A percentile compares a stretch with the other conserved stretches of the same genome.
phyloP scores from a whole-genome alignment of 1,140 invertebrate species.

The Mercenaria mercenaria region DNA sequence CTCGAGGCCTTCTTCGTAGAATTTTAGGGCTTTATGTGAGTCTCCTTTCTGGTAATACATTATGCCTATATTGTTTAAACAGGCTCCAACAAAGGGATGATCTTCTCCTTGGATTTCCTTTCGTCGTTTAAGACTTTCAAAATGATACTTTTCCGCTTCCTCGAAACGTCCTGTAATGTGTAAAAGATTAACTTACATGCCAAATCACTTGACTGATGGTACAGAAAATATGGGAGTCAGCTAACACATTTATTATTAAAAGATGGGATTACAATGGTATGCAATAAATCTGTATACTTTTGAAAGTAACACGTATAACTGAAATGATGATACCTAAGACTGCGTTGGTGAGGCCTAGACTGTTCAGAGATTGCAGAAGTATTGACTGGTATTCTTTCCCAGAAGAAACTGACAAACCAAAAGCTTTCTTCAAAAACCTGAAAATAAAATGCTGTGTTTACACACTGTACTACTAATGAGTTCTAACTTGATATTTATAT shows the following conservation, averaged over 20 bases:
- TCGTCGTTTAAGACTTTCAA: conserved; percentile 6
- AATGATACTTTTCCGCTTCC: conserved; percentile 53
- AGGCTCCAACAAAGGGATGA: conserved; percentile 28
- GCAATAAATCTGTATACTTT: background rate
- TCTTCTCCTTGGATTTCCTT: conserved; percentile 9
- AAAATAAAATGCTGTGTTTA: background rate
- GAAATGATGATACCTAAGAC: conserved; percentile 16
- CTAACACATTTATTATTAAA: background rate
- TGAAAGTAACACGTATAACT: background rate
- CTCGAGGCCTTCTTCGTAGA: conserved; percentile 24
- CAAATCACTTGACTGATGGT: background rate
- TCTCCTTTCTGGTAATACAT: conserved; percentile 55
- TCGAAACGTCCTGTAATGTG: conserved; percentile 26
- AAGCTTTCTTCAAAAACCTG: conserved; percentile 41
- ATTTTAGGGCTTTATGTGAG: background rate
- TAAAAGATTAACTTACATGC: background rate
- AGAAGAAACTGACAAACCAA: background rate
- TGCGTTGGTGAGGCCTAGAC: conserved; percentile 11
- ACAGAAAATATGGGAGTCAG: background rate
- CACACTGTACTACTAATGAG: too few species aligned
- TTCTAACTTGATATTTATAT: too few species aligned
- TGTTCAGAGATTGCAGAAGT: conserved; percentile 10
- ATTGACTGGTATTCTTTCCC: conserved; percentile 24
- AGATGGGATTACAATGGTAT: too few species aligned
- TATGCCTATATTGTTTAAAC: conserved; percentile 48